Evolutionary conservation across 2,113 vertebrate species (phyloP), one percentile per base, ranked within the genome.

Genomic region (Malaclemys terrapin): DNA sequence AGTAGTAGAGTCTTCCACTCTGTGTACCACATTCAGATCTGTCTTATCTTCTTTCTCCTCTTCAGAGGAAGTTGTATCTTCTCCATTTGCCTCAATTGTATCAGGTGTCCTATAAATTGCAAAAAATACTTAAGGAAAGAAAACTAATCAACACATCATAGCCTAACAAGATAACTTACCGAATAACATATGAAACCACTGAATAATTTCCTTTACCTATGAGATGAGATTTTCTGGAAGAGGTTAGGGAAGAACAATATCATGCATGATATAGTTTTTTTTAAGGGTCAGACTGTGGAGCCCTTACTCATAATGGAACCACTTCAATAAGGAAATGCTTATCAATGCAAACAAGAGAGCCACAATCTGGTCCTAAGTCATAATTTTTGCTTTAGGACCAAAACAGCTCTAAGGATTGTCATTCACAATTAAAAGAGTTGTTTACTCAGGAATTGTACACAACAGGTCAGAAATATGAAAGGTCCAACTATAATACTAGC

Each of bases 61-160:
- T 97, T 99, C 98, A 89, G 98, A 99, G 97, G 99, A 99, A 88
- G 98, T 97, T 97, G 97, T 96, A 93, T 99, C 99, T 97, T 98
- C 98, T 96, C 98, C 98, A 83, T 98, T 98, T 95, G 97, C 95
- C 97, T 99, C 98, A 97, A 94, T 95, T 95, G 97, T 89, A 93
- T 98, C 98, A 89, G 98, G 96, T 87, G 98, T 97, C 98, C 98
- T 98, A 93, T 1, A 69, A 91, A 97, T 93, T 9, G 45, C 38
- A 92, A 89, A 96, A 22, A 95, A 52, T 38, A 80, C 0, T 7
- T 2, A 12, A 3, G 27, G 89, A 92, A 91, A 69, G 57, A n/a
- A 83, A 35, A 80, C 47, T 2, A 62, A 38, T n/a, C n/a, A 65
- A 88, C 65, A n/a, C 9, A 10, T 72, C 12, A 16, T 25, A 87